A percentile compares a stretch with the other conserved stretches of the same genome.
These are phyloP conservation scores for Frieseomelitta varia DNA, from an alignment of 1,140 invertebrate genomes.

Conservation along the genomic window DNA sequence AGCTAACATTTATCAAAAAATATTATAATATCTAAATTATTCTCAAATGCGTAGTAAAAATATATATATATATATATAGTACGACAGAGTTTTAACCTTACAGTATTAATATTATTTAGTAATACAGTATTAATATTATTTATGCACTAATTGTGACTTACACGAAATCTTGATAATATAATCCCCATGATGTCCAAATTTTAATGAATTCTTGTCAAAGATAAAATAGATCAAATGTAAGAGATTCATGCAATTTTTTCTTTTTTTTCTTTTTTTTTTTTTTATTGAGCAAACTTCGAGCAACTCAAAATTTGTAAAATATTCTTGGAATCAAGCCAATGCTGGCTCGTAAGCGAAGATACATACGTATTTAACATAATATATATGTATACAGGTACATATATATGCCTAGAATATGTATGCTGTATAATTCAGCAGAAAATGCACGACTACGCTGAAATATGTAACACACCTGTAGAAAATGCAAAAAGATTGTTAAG, in stretches of 20 bases:
- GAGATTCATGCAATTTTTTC: not conserved
- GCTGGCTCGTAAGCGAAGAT: not conserved
- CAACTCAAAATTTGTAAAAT: not conserved
- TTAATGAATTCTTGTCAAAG: not conserved
- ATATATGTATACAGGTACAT: not conserved
- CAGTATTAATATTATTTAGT: not conserved
- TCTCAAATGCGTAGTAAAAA: not conserved
- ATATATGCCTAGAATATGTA: not conserved
- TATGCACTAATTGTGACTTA: slow-evolving; percentile 69
- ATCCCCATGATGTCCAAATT: slow-evolving; percentile 74
- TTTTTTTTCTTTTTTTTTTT: not conserved
- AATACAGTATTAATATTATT: not conserved
- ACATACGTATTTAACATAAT: not conserved
- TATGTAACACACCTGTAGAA: not conserved
- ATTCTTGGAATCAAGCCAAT: not conserved
- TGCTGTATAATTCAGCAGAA: not conserved
- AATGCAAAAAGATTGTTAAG: not conserved
- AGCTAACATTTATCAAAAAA: not conserved
- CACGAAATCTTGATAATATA: slow-evolving; percentile 79
- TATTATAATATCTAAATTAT: not conserved
- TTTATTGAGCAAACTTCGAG: not conserved
- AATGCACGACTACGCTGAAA: not conserved
- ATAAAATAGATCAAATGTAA: not conserved
- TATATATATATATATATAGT: not conserved
- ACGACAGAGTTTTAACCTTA: not conserved